Base-by-base conservation (phyloP, 1,140 invertebrate species). In the Drosophila trapezifrons region DNA sequence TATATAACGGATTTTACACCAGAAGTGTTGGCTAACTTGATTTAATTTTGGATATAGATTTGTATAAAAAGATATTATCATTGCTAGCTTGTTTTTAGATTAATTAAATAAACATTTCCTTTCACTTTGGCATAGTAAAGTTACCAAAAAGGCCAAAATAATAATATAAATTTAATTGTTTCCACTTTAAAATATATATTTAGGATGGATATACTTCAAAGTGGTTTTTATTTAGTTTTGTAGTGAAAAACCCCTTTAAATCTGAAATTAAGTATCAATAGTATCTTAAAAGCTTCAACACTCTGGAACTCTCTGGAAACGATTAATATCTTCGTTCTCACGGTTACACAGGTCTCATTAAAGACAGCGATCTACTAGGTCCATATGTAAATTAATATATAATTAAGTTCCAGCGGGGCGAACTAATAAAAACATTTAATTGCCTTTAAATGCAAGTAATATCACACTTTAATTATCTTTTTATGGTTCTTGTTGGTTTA, bases 301-400 rank as follows among this genome's bases (percentile, higher is more conserved):
- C 22, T n/a, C n/a, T n/a, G n/a, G n/a, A n/a, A n/a, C 17, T 37
- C 18, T 65, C 20, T 29, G 1, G 37, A 18, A 17, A n/a, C 2
- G 8, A 45, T 45, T 27, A 22, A 46, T 27, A 20, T 35, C 9
- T 18, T 42, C 4, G 15, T 67, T 46, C 47, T 51, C 42, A 71
- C 51, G 51, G 7, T 52, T 35, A 18, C 2, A 38, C 18, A 49
- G 25, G 7, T 40, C 7, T 15, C 2, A 3, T 15, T 18, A 8
- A 5, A 47, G 25, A 20, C 17, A 52, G 2, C 13, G 4, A 38
- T 29, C 12, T 45, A n/a, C n/a, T n/a, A 9, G 20, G 18, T 17
- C 38, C 55, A 38, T 40, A 64, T 63, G 35, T 15, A 43, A 74
- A 38, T 54, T n/a, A 27, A 65, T 20, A 38, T 74, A 15, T 38